Percentiles rank a stretch among this genome's conserved stretches.
Conservation (phyloP, 2,888 invertebrate species). For the Tipula vernalis region DNA sequence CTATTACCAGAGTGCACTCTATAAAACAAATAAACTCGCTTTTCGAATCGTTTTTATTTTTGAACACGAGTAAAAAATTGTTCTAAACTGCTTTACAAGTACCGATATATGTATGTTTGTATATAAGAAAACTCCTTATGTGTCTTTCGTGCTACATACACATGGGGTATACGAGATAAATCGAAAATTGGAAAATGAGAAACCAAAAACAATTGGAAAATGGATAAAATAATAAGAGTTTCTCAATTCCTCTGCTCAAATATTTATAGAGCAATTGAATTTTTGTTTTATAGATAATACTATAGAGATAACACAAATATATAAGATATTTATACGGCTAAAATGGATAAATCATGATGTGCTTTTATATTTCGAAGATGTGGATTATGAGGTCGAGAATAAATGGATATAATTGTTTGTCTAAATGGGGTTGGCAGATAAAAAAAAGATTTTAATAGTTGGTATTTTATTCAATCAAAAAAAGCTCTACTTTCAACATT, state of each 20-base stretch:
- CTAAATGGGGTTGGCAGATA: background rate
- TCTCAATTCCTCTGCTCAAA: background rate
- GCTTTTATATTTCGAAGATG: background rate
- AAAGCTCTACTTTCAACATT: too few species aligned
- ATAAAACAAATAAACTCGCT: background rate
- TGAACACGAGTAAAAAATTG: background rate
- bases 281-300: background rate
- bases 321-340: background rate
- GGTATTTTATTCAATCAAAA: too few species aligned
- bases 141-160: background rate
- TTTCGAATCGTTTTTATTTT: background rate
- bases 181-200: background rate
- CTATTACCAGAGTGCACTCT: background rate
- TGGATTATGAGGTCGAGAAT: background rate
- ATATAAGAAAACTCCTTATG: background rate
- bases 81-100: background rate
- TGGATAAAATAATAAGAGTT: background rate
- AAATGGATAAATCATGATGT: background rate
- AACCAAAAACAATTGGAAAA: background rate
- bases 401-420: background rate
- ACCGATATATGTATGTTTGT: background rate
- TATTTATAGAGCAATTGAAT: slow-evolving; percentile 4
- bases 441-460: too few species aligned
- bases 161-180: background rate
- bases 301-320: background rate